Evolutionary conservation across 2,797 vertebrate genomes (phyloP).

Genomic region (Sebastiscus albofasciatus): DNA sequence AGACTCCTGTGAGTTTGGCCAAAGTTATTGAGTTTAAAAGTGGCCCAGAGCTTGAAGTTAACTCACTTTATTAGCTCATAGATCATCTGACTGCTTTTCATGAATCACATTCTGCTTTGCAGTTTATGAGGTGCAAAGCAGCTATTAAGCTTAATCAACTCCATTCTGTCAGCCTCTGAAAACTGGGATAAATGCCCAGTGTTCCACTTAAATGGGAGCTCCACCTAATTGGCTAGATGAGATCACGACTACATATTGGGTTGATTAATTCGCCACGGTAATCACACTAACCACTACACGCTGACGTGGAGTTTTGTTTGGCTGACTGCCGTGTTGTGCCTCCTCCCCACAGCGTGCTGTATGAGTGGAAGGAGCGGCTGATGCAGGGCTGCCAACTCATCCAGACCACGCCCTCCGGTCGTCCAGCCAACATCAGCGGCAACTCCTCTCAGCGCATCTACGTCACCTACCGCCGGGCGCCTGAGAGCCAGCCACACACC

Average conservation of each 20-base stretch:
- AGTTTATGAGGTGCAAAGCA: background rate
- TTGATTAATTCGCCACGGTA: background rate
- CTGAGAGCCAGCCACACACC: constrained; percentile 88
- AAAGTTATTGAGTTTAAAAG: background rate
- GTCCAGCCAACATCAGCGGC: constrained; percentile 90
- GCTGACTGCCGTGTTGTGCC: background rate
- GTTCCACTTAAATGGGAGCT: constrained; percentile 1
- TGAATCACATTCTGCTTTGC: background rate
- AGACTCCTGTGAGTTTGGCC: background rate
- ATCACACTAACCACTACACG: background rate
- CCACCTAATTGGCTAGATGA: constrained; percentile 23
- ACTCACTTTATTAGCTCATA: background rate
- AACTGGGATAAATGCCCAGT: constrained; percentile 14
- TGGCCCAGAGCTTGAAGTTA: background rate
- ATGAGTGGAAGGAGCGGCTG: constrained; percentile 95
- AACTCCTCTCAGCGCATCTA: constrained; percentile 92
- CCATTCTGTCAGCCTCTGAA: background rate
- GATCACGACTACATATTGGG: background rate
- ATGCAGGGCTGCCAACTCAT: constrained; percentile 94
- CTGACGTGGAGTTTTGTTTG: background rate
- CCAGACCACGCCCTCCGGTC: constrained; percentile 90
- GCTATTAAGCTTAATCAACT: constrained; percentile 16
- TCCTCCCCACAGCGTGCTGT: constrained; percentile 85
- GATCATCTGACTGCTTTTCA: background rate
- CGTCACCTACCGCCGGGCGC: constrained; percentile 91